A percentile compares a stretch with the other conserved stretches of the same genome.
Evolutionary conservation across 2,113 vertebrate genomes (phyloP).

Genomic region (Anser cygnoides): DNA sequence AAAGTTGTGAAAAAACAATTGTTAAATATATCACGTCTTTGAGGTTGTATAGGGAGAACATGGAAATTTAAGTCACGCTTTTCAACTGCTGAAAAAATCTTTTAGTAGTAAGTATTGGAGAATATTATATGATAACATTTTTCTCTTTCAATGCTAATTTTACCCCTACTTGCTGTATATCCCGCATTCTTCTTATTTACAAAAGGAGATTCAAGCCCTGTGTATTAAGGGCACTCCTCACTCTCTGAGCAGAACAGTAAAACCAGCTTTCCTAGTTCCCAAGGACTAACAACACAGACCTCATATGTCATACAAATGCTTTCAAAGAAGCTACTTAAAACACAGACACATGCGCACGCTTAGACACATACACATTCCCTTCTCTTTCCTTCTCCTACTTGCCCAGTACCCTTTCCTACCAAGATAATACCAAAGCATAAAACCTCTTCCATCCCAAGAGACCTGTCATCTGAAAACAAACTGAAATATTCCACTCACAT

Average conservation of each 20-base stretch:
- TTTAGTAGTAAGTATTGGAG: neutral
- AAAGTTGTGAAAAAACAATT: neutral
- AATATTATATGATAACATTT: neutral
- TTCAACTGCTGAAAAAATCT: neutral
- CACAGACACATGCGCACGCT: accelerated
- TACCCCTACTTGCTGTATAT: neutral
- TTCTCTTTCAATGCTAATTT: neutral
- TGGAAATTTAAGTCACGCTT: neutral
- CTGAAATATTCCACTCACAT: neutral
- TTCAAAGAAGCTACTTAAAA: neutral
- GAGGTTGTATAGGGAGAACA: neutral
- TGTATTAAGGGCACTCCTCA: neutral
- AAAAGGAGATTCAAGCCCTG: neutral
- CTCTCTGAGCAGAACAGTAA: neutral
- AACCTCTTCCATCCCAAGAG: neutral
- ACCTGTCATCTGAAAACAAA: neutral
- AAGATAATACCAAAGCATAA: neutral
- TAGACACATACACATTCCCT: accelerated
- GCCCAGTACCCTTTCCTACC: neutral
- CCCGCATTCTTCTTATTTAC: neutral
- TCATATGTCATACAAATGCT: neutral
- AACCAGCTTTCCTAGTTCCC: neutral
- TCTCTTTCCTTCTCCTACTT: neutral
- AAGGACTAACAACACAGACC: neutral
- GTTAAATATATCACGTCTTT: neutral